Base-by-base conservation (phyloP, 2,888 invertebrate species). In the Troides aeacus region DNA sequence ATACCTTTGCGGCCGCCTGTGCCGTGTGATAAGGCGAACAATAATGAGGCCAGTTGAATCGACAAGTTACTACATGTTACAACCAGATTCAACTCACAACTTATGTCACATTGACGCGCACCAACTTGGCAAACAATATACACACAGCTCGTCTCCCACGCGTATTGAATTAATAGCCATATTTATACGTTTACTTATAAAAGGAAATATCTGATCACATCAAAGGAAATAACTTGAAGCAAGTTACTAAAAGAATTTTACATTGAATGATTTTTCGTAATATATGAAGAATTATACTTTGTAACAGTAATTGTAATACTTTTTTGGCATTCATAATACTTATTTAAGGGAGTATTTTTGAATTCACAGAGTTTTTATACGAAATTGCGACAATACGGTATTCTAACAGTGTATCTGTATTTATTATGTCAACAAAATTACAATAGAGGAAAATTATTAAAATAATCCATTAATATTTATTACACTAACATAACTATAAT, bases 11-110 rank as follows among this genome's bases (percentile, higher is more conserved):
- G 50, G 17, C 50, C 50, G 50, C 17, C 50, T 50, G 50, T 18
- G 50, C 18, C 50, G 2, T 84, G 75, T 81, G 83, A 87, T 88
- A 88, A 85, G 83, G 81, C 81, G 77, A 73, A 75, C 81, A 82
- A 87, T 88, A 87, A 88, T 84, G 84, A 83, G 84, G 84, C 84
- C 81, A 82, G 81, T 84, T 84, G 85, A 81, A 86, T 86, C 85
- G 89, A 89, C 90, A 89, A 84, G 90, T 90, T 87, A 81, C 81
- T 85, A 89, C 90, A 85, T 80, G 89, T 89, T 73, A 68, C 60
- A 74, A 75, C 75, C 68, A 69, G 73, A 72, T 69, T 66, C 58
- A 68, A 70, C 66, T 66, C 21, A 21, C 42, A 57, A 36, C 53
- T 50, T 59, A 58, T 57, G 69, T 64, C 65, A 60, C 62, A 64